phyloP scores from a whole-genome alignment of 2,113 vertebrate genomes.

The Elephantulus edwardii region DNA sequence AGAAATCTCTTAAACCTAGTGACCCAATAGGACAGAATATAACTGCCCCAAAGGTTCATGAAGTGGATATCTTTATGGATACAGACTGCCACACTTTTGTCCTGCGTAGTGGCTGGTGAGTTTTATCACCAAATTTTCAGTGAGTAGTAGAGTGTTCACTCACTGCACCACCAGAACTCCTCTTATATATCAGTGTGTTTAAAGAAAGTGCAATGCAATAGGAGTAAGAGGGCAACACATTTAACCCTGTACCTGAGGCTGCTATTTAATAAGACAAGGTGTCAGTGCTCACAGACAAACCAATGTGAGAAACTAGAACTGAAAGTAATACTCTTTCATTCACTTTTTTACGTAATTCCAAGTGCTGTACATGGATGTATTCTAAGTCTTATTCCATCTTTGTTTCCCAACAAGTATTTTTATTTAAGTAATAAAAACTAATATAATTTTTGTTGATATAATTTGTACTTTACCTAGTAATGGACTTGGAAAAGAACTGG shows the following conservation, averaged over 20 bases:
- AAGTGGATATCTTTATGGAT: background rate
- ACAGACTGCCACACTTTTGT: background rate
- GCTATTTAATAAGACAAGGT: background rate
- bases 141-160: background rate
- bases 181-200: background rate
- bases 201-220: background rate
- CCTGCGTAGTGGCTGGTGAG: no score
- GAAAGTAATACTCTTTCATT: background rate
- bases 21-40: background rate
- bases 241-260: background rate
- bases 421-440: no score
- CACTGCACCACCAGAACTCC: background rate
- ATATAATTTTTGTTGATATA: no score
- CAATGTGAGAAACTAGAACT: background rate
- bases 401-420: background rate
- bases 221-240: background rate
- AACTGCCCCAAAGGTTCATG: background rate
- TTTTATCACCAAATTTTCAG: background rate
- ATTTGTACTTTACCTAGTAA: accelerated
- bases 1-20: background rate
- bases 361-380: background rate
- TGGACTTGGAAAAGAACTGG: background rate
- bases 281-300: background rate
- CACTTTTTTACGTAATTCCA: background rate
- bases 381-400: background rate